Conservation (phyloP, 2,888 invertebrate species). For the Lithosia quadra region DNA sequence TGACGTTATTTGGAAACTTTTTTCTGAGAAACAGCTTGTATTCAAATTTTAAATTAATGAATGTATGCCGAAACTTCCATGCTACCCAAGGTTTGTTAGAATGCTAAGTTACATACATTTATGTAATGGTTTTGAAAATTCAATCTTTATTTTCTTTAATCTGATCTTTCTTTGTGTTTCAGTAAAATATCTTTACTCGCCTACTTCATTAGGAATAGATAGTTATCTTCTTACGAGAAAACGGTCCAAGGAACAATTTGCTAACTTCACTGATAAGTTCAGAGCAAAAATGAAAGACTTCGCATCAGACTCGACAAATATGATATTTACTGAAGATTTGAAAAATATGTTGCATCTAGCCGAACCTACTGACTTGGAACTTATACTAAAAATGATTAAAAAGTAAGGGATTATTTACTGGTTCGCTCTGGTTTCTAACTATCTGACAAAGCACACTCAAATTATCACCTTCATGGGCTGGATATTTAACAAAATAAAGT, state of each 20-base stretch:
- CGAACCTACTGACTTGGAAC: conserved; percentile 88
- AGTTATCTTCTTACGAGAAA: conserved; percentile 85
- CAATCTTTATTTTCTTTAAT: neutral
- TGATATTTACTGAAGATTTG: conserved; percentile 94
- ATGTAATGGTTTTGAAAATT: neutral
- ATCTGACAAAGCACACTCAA: neutral
- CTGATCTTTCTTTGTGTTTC: conserved; percentile 19
- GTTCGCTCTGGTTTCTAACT: neutral
- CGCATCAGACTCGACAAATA: conserved; percentile 84
- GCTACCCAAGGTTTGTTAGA: conserved; percentile 57
- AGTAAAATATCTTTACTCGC: conserved; percentile 85
- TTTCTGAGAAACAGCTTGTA: conserved; percentile 53
- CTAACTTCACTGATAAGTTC: conserved; percentile 89
- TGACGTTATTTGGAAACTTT: conserved; percentile 65
- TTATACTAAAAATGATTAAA: conserved; percentile 90
- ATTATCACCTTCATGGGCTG: too few species aligned
- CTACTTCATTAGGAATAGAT: conserved; percentile 88
- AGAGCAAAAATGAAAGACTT: conserved; percentile 90
- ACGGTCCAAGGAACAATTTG: conserved; percentile 87
- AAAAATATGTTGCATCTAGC: conserved; percentile 93
- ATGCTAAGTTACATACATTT: neutral
- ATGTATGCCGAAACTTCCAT: conserved; percentile 57
- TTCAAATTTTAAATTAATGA: conserved; percentile 54
- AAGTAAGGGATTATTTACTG: conserved; percentile 80
- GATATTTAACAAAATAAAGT: neutral